Conservation (phyloP, 1,140 invertebrate genomes). For the Hydropsyche tenuis region DNA sequence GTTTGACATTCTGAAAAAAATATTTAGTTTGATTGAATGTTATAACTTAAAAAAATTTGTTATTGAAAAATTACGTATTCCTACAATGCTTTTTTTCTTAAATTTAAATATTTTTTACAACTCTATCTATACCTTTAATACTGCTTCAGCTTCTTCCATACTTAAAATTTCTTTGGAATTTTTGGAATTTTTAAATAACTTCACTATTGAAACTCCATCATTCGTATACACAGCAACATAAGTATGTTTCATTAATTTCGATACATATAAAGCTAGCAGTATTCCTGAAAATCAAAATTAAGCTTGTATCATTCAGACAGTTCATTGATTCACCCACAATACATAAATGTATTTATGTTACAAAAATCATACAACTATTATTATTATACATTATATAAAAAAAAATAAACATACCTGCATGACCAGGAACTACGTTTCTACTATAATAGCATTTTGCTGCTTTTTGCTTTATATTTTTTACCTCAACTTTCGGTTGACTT, state of each 20-base stretch:
- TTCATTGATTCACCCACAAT: too few relatives aligned
- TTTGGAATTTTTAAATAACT: conserved; percentile 1
- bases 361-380: background rate
- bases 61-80: too few relatives aligned
- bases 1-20: conserved; percentile 3
- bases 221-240: conserved; percentile 37
- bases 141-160: conserved; percentile 18
- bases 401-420: conserved; percentile 32
- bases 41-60: too few relatives aligned
- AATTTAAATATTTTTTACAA: background rate
- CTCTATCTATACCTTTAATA: conserved; percentile 17
- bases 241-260: conserved; percentile 31
- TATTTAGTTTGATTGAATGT: background rate
- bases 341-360: too few relatives aligned
- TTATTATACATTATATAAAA: background rate
- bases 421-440: conserved; percentile 35
- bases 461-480: background rate
- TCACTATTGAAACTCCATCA: conserved; percentile 26
- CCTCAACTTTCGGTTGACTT: background rate
- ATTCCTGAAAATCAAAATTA: conserved; percentile 38
- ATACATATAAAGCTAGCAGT: conserved; percentile 40
- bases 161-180: background rate
- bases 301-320: too few relatives aligned
- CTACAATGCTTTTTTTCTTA: background rate
- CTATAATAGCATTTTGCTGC: conserved; percentile 39